Percentiles rank a stretch among this genome's conserved stretches.
phyloP scores from a whole-genome alignment of 2,797 vertebrate species.

The Microctenopoma steveboyesi region DNA sequence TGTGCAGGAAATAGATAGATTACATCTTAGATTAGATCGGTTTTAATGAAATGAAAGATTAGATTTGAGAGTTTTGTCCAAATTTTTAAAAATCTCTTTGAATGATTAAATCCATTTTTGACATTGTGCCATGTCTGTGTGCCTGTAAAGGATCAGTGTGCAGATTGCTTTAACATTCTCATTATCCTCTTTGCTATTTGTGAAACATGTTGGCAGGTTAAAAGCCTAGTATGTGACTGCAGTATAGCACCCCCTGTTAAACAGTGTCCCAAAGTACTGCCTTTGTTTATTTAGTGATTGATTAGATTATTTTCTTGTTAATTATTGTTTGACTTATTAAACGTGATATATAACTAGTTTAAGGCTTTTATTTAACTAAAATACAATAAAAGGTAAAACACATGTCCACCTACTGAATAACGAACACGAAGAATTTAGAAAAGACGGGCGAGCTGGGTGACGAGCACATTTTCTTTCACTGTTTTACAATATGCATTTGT shows the following conservation, averaged over 20 bases:
- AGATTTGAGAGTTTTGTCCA: slow-evolving; percentile 70
- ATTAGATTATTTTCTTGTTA: slow-evolving; percentile 21
- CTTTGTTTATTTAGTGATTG: slow-evolving; percentile 40
- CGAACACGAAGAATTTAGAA: slow-evolving; percentile 25
- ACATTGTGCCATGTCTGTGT: slow-evolving; percentile 62
- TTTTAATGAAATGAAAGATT: slow-evolving; percentile 81
- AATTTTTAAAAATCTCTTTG: slow-evolving; percentile 67
- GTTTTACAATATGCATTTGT: slow-evolving; percentile 59
- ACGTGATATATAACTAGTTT: background rate
- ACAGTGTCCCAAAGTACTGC: slow-evolving; percentile 33
- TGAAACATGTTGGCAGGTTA: slow-evolving; percentile 68
- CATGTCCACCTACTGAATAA: slow-evolving; percentile 17
- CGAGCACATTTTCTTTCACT: slow-evolving; percentile 37
- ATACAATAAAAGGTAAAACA: slow-evolving; percentile 8
- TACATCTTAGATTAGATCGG: slow-evolving; percentile 75
- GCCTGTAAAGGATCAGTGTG: slow-evolving; percentile 71
- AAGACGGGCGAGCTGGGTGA: slow-evolving; percentile 23
- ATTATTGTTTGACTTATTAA: slow-evolving; percentile 16
- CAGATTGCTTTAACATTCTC: slow-evolving; percentile 75
- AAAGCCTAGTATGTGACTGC: slow-evolving; percentile 53
- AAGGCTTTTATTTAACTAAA: slow-evolving; percentile 15
- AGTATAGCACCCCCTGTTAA: slow-evolving; percentile 39
- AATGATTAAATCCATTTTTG: slow-evolving; percentile 79
- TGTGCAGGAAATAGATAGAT: slow-evolving; percentile 78
- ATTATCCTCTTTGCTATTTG: slow-evolving; percentile 70